Conservation (phyloP, 2,797 vertebrate genomes). For the Petrocephalus schoutedeni region DNA sequence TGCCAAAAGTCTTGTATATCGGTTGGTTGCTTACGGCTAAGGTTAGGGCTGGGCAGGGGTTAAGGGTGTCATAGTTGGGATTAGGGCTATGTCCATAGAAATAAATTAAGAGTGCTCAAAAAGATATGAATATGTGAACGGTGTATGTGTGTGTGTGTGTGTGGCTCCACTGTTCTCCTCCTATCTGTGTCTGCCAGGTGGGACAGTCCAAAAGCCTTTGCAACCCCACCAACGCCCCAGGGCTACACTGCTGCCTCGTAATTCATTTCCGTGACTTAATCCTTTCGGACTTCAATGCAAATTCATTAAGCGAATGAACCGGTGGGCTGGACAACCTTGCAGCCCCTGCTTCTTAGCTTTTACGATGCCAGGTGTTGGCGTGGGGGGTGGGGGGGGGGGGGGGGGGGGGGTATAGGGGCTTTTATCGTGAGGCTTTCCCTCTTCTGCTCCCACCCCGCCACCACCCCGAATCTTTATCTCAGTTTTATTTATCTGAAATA, state of each 20-base stretch:
- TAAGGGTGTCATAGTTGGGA: neutral
- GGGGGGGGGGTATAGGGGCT: neutral
- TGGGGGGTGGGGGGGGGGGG: neutral
- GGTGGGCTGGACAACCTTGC: neutral
- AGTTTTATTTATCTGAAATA: neutral
- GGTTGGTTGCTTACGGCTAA: neutral
- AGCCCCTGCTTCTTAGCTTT: neutral
- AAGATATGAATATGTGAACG: neutral
- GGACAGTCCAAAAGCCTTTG: neutral
- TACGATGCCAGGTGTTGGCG: neutral
- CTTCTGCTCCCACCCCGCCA: no score
- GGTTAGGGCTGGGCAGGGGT: neutral
- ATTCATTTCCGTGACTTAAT: constrained; percentile 22
- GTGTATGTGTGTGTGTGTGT: constrained; percentile 1
- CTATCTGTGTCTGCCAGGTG: neutral
- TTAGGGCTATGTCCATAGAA: neutral
- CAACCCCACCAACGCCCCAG: neutral
- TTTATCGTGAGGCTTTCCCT: neutral
- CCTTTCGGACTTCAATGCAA: constrained; percentile 9
- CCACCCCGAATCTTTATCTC: neutral
- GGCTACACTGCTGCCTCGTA: neutral
- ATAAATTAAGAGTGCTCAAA: neutral
- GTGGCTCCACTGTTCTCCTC: neutral
- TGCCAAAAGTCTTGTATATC: neutral
- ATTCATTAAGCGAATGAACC: constrained; percentile 13